phyloP scores from a whole-genome alignment of 2,113 vertebrate species.

The Carettochelys insculpta region DNA sequence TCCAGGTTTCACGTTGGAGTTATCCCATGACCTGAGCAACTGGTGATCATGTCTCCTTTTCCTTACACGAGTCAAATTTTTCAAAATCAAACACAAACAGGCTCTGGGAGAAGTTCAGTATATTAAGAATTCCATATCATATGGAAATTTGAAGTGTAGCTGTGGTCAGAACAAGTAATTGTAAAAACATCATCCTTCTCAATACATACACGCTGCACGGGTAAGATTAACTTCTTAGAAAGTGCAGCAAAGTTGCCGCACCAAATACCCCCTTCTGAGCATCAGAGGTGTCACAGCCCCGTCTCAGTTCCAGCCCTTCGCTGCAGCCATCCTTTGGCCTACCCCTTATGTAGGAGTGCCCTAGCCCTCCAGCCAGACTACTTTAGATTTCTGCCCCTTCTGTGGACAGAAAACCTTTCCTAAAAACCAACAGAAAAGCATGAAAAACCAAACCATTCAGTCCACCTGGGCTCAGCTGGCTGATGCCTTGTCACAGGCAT shows the following conservation, averaged over 20 bases:
- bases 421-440: background rate
- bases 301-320: background rate
- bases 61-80: background rate
- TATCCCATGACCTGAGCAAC: background rate
- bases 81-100: background rate
- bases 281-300: background rate
- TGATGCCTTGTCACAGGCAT: background rate
- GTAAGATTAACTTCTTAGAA: background rate
- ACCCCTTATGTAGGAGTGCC: background rate
- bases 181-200: background rate
- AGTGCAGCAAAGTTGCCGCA: background rate
- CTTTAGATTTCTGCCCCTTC: background rate
- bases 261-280: background rate
- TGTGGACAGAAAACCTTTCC: background rate
- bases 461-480: background rate
- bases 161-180: background rate
- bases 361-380: background rate
- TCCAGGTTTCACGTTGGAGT: background rate
- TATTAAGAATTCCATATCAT: background rate
- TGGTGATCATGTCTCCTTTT: background rate
- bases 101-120: background rate
- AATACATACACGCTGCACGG: background rate
- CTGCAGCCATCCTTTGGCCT: background rate
- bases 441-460: background rate
- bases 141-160: background rate